Evolutionary conservation across 2,797 vertebrate species (phyloP).

Genomic region (Manis crassicaudata): DNA sequence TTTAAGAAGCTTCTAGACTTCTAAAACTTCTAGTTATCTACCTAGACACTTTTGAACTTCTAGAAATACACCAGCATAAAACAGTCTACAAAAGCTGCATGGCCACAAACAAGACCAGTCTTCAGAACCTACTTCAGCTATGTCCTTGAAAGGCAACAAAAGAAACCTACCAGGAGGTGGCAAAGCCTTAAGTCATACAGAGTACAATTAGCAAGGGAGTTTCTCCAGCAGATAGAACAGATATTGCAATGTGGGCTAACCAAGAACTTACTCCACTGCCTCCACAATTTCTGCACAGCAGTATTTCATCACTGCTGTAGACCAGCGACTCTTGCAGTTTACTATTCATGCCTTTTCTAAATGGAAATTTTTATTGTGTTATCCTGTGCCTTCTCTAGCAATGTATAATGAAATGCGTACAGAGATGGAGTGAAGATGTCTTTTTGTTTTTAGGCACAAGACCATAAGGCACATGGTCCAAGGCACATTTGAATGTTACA

Average conservation of each 20-base stretch:
- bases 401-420: background rate
- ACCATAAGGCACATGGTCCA: background rate
- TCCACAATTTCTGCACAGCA: background rate
- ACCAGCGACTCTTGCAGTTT: background rate
- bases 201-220: background rate
- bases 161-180: background rate
- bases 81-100: background rate
- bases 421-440: background rate
- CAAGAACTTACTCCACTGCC: slow-evolving; percentile 10
- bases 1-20: background rate
- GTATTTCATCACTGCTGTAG: background rate
- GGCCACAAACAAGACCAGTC: background rate
- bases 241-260: background rate
- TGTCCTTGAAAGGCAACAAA: slow-evolving; percentile 42
- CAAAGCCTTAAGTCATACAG: background rate
- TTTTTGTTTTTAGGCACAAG: slow-evolving; percentile 23
- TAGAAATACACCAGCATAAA: background rate
- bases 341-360: slow-evolving; percentile 7
- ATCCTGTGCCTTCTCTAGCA: background rate
- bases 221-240: background rate
- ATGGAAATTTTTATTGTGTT: background rate
- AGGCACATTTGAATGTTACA: background rate
- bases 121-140: background rate
- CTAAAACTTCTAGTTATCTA: background rate
- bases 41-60: background rate